Evolutionary conservation across 2,113 vertebrate species (phyloP), one percentile per base, ranked within the genome.

Genomic region (Natator depressus): DNA sequence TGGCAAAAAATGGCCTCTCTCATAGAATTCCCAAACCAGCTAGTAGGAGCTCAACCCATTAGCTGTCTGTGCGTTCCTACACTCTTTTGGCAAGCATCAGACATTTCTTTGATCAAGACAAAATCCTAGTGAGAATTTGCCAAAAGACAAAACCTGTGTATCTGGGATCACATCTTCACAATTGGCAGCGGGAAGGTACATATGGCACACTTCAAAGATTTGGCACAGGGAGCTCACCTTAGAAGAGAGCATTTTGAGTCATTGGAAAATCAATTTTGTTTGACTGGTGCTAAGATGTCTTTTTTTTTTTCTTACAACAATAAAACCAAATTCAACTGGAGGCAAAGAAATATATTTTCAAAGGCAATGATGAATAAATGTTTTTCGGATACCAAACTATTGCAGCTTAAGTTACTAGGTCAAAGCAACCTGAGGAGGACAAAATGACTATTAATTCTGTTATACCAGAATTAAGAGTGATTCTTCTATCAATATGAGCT

Each of bases 121-220:
- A 94, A 97, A 84, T 94, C 87, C 92, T 93, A 95, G 93, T 81
- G 95, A 95, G 96, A 95, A 96, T 96, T 93, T 97, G 94, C 94
- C 97, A 97, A 94, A 85, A 88, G 80, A 92, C 65, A 49, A 88
- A 92, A 96, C 57, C 93, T 93, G 25, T 84, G 65, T 94, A 93
- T 97, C 95, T 96, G 95, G 88, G 96, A 96, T 96, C 92, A 93
- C 91, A 95, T 95, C 87, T 90, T 85, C 90, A 59, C 82, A 85
- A 91, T 96, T 98, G 97, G 96, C 95, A 96, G 94, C 0, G 0
- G 59, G 51, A 87, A 95, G 96, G 91, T 95, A 95, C 91, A 94
- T 95, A 96, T 89, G 90, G 95, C 93, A 93, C 82, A 95, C 90
- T 97, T 96, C 94, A 97, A 97, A 95, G 94, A 93, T 96, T 82